Percentiles rank a stretch among this genome's conserved stretches.
These are phyloP conservation scores for Drosophila cognata DNA, from an alignment of 2,888 invertebrate species.

Conservation along the genomic window DNA sequence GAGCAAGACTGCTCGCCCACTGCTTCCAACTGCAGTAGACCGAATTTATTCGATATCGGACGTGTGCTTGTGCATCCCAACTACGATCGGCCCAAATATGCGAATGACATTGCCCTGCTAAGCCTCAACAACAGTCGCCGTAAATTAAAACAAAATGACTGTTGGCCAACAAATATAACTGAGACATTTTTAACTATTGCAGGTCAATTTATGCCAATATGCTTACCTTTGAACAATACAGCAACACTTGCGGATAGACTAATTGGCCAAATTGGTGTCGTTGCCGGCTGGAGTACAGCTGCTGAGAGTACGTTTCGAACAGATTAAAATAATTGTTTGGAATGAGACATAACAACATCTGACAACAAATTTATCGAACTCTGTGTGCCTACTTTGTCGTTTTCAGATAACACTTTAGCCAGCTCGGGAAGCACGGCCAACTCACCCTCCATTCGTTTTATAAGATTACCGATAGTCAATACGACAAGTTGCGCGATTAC, in stretches of 20 bases:
- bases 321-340: constrained; percentile 9
- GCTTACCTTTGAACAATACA: constrained; percentile 85
- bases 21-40: constrained; percentile 84
- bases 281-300: constrained; percentile 92
- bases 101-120: constrained; percentile 88
- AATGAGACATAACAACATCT: constrained; percentile 6
- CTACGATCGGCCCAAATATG: constrained; percentile 85
- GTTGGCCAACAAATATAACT: neutral
- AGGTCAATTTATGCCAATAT: constrained; percentile 85
- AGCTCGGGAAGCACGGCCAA: constrained; percentile 13
- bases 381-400: constrained; percentile 14
- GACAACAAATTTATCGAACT: neutral
- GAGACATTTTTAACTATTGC: neutral
- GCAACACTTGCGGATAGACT: constrained; percentile 81
- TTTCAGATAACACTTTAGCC: constrained; percentile 29
- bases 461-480: constrained; percentile 85
- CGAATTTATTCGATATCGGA: constrained; percentile 86
- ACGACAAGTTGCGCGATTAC: constrained; percentile 83
- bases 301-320: constrained; percentile 85
- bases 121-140: constrained; percentile 84
- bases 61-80: constrained; percentile 86
- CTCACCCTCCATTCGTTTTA: constrained; percentile 83
- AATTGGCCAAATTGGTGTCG: constrained; percentile 86
- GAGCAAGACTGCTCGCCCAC: constrained; percentile 84
- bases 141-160: constrained; percentile 3